phyloP scores from a whole-genome alignment of 53 echinoderm and acorn worm species.

The Holothuria scabra region DNA sequence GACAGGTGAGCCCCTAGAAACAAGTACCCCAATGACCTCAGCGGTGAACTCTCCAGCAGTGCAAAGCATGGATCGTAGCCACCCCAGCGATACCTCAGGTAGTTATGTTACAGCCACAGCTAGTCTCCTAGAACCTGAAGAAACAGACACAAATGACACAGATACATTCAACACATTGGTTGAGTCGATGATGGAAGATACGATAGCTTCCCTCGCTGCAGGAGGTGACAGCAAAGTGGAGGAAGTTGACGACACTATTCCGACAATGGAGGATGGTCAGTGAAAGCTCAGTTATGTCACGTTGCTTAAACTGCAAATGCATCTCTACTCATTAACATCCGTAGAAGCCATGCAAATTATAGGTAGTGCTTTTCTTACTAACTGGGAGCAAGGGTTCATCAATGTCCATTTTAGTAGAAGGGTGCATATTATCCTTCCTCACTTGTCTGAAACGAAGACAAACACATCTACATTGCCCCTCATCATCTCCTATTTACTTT shows the following conservation, averaged over 20 bases:
- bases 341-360: too few relatives aligned
- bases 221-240: neutral
- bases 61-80: neutral
- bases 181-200: conserved; percentile 35
- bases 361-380: too few relatives aligned
- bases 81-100: neutral
- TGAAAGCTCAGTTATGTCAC: neutral
- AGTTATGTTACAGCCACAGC: conserved; percentile 19
- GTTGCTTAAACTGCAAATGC: too few relatives aligned
- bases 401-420: too few relatives aligned
- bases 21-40: conserved; percentile 55
- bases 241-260: neutral
- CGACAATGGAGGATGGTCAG: neutral
- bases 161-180: conserved; percentile 27
- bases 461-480: too few relatives aligned
- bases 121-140: conserved; percentile 11
- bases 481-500: too few relatives aligned
- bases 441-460: too few relatives aligned
- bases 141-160: neutral
- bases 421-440: too few relatives aligned
- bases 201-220: neutral
- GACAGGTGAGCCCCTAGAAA: conserved; percentile 34
- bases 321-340: too few relatives aligned
- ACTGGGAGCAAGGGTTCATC: too few relatives aligned
- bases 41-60: conserved; percentile 14